Conservation (phyloP, 2,113 vertebrate species). For the Callorhinus ursinus region DNA sequence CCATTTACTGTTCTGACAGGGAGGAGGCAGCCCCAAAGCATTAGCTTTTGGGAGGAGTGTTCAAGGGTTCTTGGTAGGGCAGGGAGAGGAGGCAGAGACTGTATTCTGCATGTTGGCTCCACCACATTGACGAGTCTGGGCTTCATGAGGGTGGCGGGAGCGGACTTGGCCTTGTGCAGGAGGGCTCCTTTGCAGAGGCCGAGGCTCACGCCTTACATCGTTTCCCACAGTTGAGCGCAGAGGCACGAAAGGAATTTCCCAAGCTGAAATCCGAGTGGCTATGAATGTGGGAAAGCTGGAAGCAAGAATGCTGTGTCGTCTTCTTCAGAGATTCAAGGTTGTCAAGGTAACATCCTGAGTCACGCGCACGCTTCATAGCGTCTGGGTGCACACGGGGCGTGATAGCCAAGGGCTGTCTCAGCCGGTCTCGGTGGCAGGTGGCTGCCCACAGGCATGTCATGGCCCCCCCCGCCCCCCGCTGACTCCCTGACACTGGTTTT, state of each 20-base stretch:
- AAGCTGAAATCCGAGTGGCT: constrained; percentile 88
- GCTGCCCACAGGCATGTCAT: rapidly evolving
- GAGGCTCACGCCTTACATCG: not conserved
- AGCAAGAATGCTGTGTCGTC: constrained; percentile 94
- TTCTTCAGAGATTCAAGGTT: constrained; percentile 91
- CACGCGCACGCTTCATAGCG: rapidly evolving
- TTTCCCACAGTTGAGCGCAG: constrained; percentile 89
- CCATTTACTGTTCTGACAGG: rapidly evolving
- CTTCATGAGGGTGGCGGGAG: not conserved
- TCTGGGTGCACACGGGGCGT: rapidly evolving
- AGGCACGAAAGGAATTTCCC: constrained; percentile 94
- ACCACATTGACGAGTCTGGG: not conserved
- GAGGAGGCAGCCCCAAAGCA: not conserved
- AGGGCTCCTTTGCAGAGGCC: not conserved
- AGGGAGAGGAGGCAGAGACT: not conserved
- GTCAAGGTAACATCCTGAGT: constrained; percentile 88
- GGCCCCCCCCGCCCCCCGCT: no score
- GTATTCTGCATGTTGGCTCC: not conserved
- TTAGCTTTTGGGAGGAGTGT: not conserved
- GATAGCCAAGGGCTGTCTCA: not conserved
- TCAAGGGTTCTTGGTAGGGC: not conserved
- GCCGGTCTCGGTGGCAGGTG: rapidly evolving
- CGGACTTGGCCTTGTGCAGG: not conserved
- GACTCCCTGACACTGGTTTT: not conserved
- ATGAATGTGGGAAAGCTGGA: constrained; percentile 96